Evolutionary conservation across 2,888 invertebrate genomes (phyloP).

Genomic region (Asteroscopus sphinx): DNA sequence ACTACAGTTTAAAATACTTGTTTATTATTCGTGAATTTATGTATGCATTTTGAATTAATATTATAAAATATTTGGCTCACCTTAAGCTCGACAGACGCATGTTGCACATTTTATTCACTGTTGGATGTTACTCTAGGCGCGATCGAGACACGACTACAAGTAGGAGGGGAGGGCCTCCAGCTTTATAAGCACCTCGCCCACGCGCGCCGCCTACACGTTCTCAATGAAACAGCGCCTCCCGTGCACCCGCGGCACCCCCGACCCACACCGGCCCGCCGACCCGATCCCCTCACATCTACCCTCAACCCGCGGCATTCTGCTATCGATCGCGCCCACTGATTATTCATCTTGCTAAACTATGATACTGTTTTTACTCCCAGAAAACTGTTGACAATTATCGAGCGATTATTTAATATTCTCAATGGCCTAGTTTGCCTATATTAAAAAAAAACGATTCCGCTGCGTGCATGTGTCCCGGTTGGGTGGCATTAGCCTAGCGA

Average conservation of each 20-base stretch:
- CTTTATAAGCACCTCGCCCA: slow-evolving; percentile 87
- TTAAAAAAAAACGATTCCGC: not conserved
- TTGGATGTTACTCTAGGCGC: slow-evolving; percentile 69
- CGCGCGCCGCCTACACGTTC: slow-evolving; percentile 91
- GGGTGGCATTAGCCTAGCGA: slow-evolving; percentile 10
- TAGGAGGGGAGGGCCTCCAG: slow-evolving; percentile 74
- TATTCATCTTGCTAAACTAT: slow-evolving; percentile 84
- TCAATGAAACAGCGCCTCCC: slow-evolving; percentile 90
- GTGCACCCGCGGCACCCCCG: slow-evolving; percentile 47
- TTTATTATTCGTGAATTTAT: slow-evolving; percentile 5
- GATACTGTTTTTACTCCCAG: slow-evolving; percentile 66
- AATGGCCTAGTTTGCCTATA: slow-evolving; percentile 5
- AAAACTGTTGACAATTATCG: slow-evolving; percentile 45
- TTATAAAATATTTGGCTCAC: slow-evolving; percentile 64
- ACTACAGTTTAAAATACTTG: too few relatives aligned
- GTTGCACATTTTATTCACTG: slow-evolving; percentile 78
- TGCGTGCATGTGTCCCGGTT: not conserved
- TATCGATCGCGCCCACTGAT: slow-evolving; percentile 87
- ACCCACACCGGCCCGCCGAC: slow-evolving; percentile 61
- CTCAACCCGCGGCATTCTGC: slow-evolving; percentile 72
- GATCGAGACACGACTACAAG: slow-evolving; percentile 80
- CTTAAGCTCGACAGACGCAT: slow-evolving; percentile 77
- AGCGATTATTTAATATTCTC: slow-evolving; percentile 18
- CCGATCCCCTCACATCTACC: slow-evolving; percentile 58
- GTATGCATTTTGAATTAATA: slow-evolving; percentile 11